Conservation (phyloP, 2,113 vertebrate species). For the Ochotona princeps region DNA sequence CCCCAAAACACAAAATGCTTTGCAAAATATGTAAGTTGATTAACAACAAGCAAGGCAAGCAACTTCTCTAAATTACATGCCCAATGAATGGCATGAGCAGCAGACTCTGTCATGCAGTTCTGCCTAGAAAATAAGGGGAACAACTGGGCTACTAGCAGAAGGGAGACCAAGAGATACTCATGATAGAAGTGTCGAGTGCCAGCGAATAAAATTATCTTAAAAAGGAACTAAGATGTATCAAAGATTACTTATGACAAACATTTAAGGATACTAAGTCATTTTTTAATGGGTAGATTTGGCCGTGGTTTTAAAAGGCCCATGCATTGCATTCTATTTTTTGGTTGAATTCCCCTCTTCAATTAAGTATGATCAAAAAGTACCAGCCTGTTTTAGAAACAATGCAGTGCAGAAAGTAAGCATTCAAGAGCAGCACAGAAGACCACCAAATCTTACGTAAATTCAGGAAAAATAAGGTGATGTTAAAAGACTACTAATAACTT, state of each 20-base stretch:
- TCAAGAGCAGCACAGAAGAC: slow-evolving; percentile 8
- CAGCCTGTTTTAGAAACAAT: neutral
- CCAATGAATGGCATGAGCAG: neutral
- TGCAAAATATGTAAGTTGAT: neutral
- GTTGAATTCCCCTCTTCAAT: neutral
- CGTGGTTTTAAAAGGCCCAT: neutral
- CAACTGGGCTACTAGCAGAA: neutral
- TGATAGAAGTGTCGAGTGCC: neutral
- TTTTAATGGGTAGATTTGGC: neutral
- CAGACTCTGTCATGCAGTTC: neutral
- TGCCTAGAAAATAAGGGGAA: neutral
- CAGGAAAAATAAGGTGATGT: neutral
- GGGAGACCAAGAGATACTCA: neutral
- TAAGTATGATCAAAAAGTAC: neutral
- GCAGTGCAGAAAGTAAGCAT: neutral
- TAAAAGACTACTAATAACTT: slow-evolving; percentile 24
- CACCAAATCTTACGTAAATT: neutral
- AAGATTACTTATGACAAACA: neutral
- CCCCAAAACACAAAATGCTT: slow-evolving; percentile 18
- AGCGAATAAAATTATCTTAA: slow-evolving; percentile 22
- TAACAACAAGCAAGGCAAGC: slow-evolving; percentile 30
- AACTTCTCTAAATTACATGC: slow-evolving; percentile 29
- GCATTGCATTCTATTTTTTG: slow-evolving; percentile 14
- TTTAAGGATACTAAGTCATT: slow-evolving; percentile 51
- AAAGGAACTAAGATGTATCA: neutral